phyloP scores from a whole-genome alignment of 2,113 vertebrate species.

The Chloebia gouldiae region DNA sequence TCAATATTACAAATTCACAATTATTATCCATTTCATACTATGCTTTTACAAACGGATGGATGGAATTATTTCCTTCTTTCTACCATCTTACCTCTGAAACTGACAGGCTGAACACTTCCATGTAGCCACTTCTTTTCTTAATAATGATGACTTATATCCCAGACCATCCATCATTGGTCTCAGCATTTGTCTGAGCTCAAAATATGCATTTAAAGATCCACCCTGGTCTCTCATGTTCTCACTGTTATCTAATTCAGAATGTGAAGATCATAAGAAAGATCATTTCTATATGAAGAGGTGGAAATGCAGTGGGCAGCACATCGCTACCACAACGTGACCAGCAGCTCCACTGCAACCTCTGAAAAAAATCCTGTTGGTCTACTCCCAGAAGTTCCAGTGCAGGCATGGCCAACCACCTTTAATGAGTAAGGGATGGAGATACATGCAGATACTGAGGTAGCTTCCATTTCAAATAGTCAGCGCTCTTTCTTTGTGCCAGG shows the following conservation, averaged over 20 bases:
- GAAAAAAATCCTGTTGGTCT: background rate
- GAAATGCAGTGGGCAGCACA: background rate
- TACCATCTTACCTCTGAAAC: background rate
- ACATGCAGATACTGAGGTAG: background rate
- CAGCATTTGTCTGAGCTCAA: background rate
- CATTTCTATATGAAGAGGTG: background rate
- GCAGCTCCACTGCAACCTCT: background rate
- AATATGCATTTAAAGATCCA: background rate
- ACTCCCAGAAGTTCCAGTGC: background rate
- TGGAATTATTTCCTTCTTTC: background rate
- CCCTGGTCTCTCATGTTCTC: background rate
- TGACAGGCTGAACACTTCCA: background rate
- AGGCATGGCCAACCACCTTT: fast-evolving
- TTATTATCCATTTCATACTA: background rate
- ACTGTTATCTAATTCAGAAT: background rate
- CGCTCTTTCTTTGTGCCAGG: background rate
- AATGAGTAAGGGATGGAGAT: background rate
- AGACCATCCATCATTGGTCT: background rate
- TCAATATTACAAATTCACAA: background rate
- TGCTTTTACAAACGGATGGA: background rate
- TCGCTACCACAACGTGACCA: fast-evolving
- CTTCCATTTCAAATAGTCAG: background rate
- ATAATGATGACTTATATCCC: background rate
- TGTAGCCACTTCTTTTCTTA: background rate
- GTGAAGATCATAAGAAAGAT: background rate